Evolutionary conservation across 2,797 vertebrate genomes (phyloP).

Genomic region (Lates japonicus): DNA sequence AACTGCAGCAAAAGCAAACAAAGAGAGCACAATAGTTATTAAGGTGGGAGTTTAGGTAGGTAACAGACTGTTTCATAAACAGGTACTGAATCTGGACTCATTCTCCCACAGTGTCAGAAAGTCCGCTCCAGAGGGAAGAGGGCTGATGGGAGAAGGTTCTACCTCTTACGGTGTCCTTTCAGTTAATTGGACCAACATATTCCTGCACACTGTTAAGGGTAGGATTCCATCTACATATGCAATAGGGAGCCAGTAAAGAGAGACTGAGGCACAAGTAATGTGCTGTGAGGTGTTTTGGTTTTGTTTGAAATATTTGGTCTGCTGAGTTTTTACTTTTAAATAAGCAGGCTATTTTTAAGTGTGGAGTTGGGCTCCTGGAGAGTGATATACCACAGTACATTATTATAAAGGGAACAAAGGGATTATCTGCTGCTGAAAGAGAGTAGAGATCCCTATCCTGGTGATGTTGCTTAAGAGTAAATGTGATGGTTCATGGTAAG

Average conservation of each 20-base stretch:
- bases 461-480: conserved; percentile 34
- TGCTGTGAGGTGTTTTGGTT: conserved; percentile 21
- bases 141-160: conserved; percentile 27
- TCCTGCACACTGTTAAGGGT: conserved; percentile 34
- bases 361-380: conserved; percentile 7
- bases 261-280: conserved; percentile 21
- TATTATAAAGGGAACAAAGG: conserved; percentile 14
- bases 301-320: conserved; percentile 46
- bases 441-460: not conserved
- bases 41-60: conserved; percentile 3
- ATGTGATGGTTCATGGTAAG: conserved; percentile 19
- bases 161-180: conserved; percentile 44
- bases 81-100: conserved; percentile 16
- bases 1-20: conserved; percentile 40
- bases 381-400: conserved; percentile 12
- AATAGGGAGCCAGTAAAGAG: conserved; percentile 33
- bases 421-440: conserved; percentile 7
- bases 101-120: conserved; percentile 36
- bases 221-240: conserved; percentile 26
- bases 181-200: conserved; percentile 52
- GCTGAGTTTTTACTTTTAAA: conserved; percentile 33
- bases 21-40: conserved; percentile 29
- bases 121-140: conserved; percentile 29
- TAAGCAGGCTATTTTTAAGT: conserved; percentile 16
- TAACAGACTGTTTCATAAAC: conserved; percentile 35